Conservation (phyloP, 2,113 vertebrate species). For the Chaenogobius annularis region DNA sequence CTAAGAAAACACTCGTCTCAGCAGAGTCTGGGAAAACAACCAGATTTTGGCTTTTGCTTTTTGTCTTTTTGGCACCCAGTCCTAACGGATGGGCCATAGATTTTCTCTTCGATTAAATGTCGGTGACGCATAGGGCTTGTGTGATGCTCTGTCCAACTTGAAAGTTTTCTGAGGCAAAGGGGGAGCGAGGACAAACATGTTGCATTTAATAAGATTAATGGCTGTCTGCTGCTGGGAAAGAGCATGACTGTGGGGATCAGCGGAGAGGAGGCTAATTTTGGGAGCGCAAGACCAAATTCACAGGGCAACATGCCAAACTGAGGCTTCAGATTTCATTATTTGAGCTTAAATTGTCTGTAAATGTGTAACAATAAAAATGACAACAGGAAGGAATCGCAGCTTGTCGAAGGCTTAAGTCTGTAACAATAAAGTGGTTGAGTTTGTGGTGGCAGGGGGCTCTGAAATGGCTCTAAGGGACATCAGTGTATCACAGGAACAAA, state of each 20-base stretch:
- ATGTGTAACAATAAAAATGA: conserved; percentile 7
- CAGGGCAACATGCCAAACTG: not conserved
- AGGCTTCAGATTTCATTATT: not conserved
- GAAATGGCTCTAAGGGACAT: conserved; percentile 9
- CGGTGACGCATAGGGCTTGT: conserved; percentile 5
- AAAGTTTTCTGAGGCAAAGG: conserved; percentile 11
- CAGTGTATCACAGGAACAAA: conserved; percentile 12
- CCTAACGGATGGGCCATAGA: conserved; percentile 22
- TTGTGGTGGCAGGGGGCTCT: conserved; percentile 24
- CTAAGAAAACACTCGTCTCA: not conserved
- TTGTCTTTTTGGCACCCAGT: not conserved
- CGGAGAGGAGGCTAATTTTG: not conserved
- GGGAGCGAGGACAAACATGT: conserved; percentile 14
- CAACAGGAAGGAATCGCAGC: conserved; percentile 8
- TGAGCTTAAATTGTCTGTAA: conserved; percentile 16
- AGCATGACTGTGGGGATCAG: conserved; percentile 8
- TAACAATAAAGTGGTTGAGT: conserved; percentile 23
- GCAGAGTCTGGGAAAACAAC: conserved; percentile 1
- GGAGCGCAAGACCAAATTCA: not conserved
- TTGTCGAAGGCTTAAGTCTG: conserved; percentile 28
- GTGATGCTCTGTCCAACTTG: conserved; percentile 9
- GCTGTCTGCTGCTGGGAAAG: not conserved
- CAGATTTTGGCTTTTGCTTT: not conserved
- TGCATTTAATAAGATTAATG: conserved; percentile 18
- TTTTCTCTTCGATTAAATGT: conserved; percentile 20